phyloP scores from a whole-genome alignment of 2,888 invertebrate species.

The Digitonthophagus gazella region DNA sequence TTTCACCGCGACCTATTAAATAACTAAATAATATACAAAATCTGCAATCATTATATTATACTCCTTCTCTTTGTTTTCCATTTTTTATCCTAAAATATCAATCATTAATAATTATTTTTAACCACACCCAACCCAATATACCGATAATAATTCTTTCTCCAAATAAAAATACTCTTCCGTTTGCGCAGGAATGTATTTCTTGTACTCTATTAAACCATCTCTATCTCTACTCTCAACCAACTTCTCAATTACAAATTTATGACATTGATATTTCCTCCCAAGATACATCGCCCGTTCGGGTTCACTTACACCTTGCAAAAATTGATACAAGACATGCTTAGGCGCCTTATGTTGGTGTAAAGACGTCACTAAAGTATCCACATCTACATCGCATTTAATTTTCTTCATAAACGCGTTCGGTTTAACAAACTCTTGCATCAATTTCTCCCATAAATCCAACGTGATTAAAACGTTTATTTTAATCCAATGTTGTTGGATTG shows the following conservation, averaged over 20 bases:
- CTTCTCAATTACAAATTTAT: conserved; percentile 64
- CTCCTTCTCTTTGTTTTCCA: conserved; percentile 35
- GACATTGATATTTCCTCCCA: conserved; percentile 64
- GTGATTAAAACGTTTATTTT: conserved; percentile 42
- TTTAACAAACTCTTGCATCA: conserved; percentile 41
- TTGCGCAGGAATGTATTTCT: conserved; percentile 60
- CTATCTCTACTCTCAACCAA: conserved; percentile 63
- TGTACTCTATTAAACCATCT: conserved; percentile 60
- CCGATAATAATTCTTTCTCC: conserved; percentile 60
- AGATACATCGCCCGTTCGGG: conserved; percentile 59
- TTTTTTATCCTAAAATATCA: conserved; percentile 40
- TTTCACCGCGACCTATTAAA: conserved; percentile 2
- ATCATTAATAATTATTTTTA: not conserved
- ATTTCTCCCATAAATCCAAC: conserved; percentile 41
- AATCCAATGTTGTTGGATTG: conserved; percentile 47
- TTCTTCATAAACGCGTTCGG: conserved; percentile 54
- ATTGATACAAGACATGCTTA: conserved; percentile 50
- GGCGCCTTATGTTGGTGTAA: conserved; percentile 46
- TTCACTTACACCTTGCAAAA: conserved; percentile 42
- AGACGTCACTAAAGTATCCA: conserved; percentile 41
- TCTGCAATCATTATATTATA: not conserved
- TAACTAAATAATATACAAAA: conserved; percentile 11
- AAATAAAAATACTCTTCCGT: conserved; percentile 73
- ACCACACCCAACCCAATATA: conserved; percentile 11
- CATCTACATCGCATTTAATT: conserved; percentile 42